Percentiles rank a stretch among this genome's conserved stretches.
Conservation (phyloP, 1,140 invertebrate genomes). For the Hyles euphorbiae region DNA sequence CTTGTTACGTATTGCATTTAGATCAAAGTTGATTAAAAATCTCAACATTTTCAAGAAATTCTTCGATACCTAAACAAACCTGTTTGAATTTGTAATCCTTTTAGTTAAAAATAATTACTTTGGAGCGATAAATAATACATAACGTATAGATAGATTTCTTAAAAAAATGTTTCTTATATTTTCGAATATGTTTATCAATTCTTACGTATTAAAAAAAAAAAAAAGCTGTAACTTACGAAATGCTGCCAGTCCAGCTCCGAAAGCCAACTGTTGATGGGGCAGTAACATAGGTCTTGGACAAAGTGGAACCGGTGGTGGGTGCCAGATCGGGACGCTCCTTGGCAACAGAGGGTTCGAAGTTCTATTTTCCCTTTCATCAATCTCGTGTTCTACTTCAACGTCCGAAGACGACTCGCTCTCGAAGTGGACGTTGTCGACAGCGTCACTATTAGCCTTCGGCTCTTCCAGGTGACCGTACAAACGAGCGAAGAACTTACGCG, state of each 20-base stretch:
- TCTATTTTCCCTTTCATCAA: slow-evolving; percentile 21
- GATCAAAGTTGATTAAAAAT: too few relatives aligned
- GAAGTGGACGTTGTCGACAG: slow-evolving; percentile 22
- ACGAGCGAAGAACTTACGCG: slow-evolving; percentile 80
- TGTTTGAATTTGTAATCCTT: too few relatives aligned
- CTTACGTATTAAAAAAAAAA: not conserved
- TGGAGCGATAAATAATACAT: too few relatives aligned
- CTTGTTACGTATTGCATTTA: too few relatives aligned
- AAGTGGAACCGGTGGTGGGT: slow-evolving; percentile 49
- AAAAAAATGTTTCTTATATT: too few relatives aligned
- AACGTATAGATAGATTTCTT: too few relatives aligned
- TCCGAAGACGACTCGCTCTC: slow-evolving; percentile 69
- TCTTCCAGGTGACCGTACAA: slow-evolving; percentile 80
- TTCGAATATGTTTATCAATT: too few relatives aligned
- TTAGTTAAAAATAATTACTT: too few relatives aligned
- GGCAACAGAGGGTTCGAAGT: slow-evolving; percentile 14
- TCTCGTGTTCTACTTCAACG: slow-evolving; percentile 55
- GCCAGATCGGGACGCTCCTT: slow-evolving; percentile 31
- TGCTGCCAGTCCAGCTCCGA: slow-evolving; percentile 78
- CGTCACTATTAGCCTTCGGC: slow-evolving; percentile 26
- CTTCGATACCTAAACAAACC: too few relatives aligned
- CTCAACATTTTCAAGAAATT: too few relatives aligned
- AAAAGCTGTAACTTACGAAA: slow-evolving; percentile 74
- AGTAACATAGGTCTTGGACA: slow-evolving; percentile 56
- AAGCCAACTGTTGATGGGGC: slow-evolving; percentile 65